Base-by-base conservation (phyloP, 2,797 vertebrate genomes). In the Gobionotothen gibberifrons region DNA sequence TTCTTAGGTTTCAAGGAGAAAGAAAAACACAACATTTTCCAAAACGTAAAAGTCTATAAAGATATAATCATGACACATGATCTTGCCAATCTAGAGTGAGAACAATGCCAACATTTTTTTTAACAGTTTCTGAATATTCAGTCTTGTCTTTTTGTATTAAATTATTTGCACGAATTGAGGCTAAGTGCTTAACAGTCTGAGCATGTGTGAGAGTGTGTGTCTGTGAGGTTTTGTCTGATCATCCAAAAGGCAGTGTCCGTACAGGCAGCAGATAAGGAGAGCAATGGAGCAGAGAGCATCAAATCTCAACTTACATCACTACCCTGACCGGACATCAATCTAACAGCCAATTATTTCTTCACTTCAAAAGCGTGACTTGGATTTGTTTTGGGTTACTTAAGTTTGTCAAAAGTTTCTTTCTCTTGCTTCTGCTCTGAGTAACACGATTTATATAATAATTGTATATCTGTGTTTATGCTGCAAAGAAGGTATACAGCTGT, bases 181-280 rank as follows among this genome's bases (percentile, higher is more conserved):
- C 69, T 43, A 65, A 73, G 36, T 46, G 76, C 69, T 81, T 68
- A 74, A 74, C 48, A 64, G 51, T 60, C 53, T 3, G 42, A 72
- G 46, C 21, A 19, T 64, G 75, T 65, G 85, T 78, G 82, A 66
- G 79, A 74, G 74, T 49, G 40, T 32, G 58, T 73, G 60, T 78
- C 9, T 56, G 14, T 76, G 69, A 56, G 74, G 63, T 55, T 72
- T 61, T 65, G 61, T 72, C 47, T 76, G 62, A 63, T 76, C 69
- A 71, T 74, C 67, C 76, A 80, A 81, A 80, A 64, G 64, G 58
- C 54, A 69, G 54, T 13, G 66, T 60, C 63, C 68, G 40, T 36
- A 44, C 55, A 59, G 69, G 58, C 69, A 63, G 76, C 51, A 79
- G 86, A 91, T 89, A 89, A 88, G 78, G 16, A 73, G 68, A 61